Percentiles rank a stretch among this genome's conserved stretches.
phyloP scores from a whole-genome alignment of 2,888 invertebrate species.

The Sussaba pulchella region DNA sequence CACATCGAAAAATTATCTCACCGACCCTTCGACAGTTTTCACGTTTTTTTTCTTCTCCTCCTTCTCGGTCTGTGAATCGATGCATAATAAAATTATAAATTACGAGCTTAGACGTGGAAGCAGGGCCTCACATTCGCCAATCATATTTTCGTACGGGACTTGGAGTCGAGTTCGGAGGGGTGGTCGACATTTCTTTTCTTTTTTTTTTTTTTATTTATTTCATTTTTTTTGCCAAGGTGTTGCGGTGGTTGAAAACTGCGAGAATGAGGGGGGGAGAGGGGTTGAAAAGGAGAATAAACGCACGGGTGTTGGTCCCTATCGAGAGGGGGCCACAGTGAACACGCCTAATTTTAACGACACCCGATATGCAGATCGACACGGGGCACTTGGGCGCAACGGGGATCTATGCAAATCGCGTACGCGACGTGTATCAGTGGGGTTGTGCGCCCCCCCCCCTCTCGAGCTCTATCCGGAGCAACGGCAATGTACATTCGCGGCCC shows the following conservation, averaged over 20 bases:
- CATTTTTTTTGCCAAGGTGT: constrained; percentile 49
- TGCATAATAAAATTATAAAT: constrained; percentile 63
- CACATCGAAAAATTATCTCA: constrained; percentile 7
- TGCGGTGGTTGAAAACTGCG: constrained; percentile 55
- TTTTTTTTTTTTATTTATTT: background rate
- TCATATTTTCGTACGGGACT: background rate
- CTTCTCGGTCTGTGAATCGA: constrained; percentile 22
- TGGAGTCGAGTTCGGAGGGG: constrained; percentile 62
- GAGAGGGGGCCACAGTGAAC: constrained; percentile 68
- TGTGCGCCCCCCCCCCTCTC: background rate
- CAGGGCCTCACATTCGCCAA: constrained; percentile 30
- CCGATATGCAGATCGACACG: constrained; percentile 83
- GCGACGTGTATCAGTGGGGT: constrained; percentile 56
- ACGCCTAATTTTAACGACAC: constrained; percentile 83
- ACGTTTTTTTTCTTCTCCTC: constrained; percentile 16
- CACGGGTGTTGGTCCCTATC: constrained; percentile 29
- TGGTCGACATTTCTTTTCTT: constrained; percentile 45
- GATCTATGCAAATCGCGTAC: constrained; percentile 82
- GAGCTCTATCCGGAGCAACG: constrained; percentile 45
- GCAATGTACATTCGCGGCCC: constrained; percentile 25
- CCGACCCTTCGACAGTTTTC: constrained; percentile 11
- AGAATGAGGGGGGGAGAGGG: constrained; percentile 55
- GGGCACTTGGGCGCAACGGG: constrained; percentile 70
- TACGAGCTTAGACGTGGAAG: constrained; percentile 31
- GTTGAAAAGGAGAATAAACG: constrained; percentile 22